Base-by-base conservation (phyloP, 2,797 vertebrate species). In the Ispidina lecontei region DNA sequence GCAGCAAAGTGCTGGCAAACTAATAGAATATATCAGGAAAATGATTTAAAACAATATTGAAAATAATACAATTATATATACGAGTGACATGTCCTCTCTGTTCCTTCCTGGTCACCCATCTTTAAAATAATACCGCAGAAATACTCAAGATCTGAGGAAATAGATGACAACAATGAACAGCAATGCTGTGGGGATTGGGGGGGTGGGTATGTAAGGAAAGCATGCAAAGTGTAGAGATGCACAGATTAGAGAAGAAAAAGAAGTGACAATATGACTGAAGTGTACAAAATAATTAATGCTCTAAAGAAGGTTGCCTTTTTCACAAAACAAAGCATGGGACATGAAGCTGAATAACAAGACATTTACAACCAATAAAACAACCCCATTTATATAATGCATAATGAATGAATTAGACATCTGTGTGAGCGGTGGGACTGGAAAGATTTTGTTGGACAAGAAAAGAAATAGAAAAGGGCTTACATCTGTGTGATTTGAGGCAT, bases 311-410 rank as follows among this genome's bases (percentile, higher is more conserved):
- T 47, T 51, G 29, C 33, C 22, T 65, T 83, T 78, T 17, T 9
- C 12, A 47, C 8, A 41, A 71, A 94, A 58, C 18, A 51, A 83
- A 84, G 7, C 4, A 60, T 43, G 1, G 1, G 29, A 73, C 21
- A 41, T 69, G 43, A 83, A 89, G 79, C 33, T 58, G 41, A 79
- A 17, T 63, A 86, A 63, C 51, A 85, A 84, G 72, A 44, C 25
- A 63, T 78, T 91, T 93, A 74, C 41, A 93, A 81, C 25, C 39
- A 80, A 44, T 91, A 80, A 94, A 95, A 37, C 22, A 71, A 58
- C 19, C 9, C 7, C 7, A 41, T 83, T 92, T 82, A 64, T 79
- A 17, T 79, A 46, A 58, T 14, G 10, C 46, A 51, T 74, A 58
- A 72, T 35, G 23, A 3, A 7, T 44, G 23, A 95, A 8, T 55